phyloP scores from a whole-genome alignment of 2,888 invertebrate genomes.

The Yponomeuta plumbellus region DNA sequence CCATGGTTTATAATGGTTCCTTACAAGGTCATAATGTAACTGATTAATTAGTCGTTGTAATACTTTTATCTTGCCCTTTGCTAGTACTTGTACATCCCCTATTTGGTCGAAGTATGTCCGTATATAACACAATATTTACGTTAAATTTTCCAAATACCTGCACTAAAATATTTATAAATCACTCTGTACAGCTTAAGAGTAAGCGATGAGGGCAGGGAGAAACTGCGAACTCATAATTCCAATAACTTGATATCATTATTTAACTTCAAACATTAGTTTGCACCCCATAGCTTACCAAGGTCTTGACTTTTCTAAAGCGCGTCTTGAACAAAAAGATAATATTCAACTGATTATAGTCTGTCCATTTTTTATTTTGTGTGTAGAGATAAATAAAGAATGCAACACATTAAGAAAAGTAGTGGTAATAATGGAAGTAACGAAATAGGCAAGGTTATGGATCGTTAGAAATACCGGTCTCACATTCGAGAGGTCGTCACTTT shows the following conservation, averaged over 20 bases:
- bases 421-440: too few relatives aligned
- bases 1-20: too few relatives aligned
- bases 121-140: too few relatives aligned
- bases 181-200: neutral
- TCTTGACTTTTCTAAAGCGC: neutral
- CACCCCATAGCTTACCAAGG: conserved; percentile 58
- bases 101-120: too few relatives aligned
- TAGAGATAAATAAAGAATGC: neutral
- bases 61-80: too few relatives aligned
- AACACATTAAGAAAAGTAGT: too few relatives aligned
- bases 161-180: neutral
- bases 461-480: too few relatives aligned
- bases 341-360: neutral
- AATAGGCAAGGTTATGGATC: too few relatives aligned
- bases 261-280: conserved; percentile 72
- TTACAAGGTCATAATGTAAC: too few relatives aligned
- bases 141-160: neutral
- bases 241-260: conserved; percentile 64
- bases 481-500: too few relatives aligned
- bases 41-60: too few relatives aligned
- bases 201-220: conserved; percentile 27
- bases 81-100: too few relatives aligned
- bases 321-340: neutral
- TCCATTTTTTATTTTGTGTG: neutral
- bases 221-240: conserved; percentile 68